Evolutionary conservation across 2,113 vertebrate species (phyloP), one percentile per base, ranked within the genome.

Genomic region (Puma concolor): DNA sequence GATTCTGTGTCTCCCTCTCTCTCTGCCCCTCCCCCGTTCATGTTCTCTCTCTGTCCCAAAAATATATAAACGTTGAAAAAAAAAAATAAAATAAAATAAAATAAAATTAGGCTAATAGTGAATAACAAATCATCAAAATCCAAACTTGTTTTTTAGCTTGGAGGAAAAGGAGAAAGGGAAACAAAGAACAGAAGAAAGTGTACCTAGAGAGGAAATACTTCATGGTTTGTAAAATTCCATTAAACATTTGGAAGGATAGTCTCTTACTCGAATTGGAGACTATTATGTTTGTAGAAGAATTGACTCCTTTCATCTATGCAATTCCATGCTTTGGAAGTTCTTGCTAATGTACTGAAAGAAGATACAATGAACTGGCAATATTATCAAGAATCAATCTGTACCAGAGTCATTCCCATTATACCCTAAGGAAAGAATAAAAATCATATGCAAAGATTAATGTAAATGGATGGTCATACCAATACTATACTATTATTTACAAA

Each of bases 61-160:
- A n/a, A n/a, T n/a, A n/a, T n/a, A n/a, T n/a, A n/a, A n/a, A n/a
- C n/a, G n/a, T n/a, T n/a, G n/a, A n/a, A n/a, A n/a, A 84, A 90
- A 66, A 54, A 84, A 90, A 66, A 54, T 84, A 84, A 90, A 66
- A 54, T 84, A 84, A 90, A 66, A 54, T 84, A 84, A 90, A 66
- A 54, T 84, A 84, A 90, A 66, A 54, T 90, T 83, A n/a, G 19
- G 29, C 44, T 84, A 76, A n/a, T 41, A 84, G 76, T 95, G 44
- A 90, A 54, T 66, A 83, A 50, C 25, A 76, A 44, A 48, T 77
- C 67, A 54, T 84, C 23, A 54, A 85, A 69, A 60, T 60, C 7
- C 3, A 71, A 80, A 60, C 8, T 33, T 60, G 9, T 36, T 48
- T 29, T 85, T 85, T 57, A 36, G 21, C 7, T 79, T 79, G 60